Percentiles rank a stretch among this genome's conserved stretches.
Evolutionary conservation across 2,888 invertebrate genomes (phyloP).

Genomic region (Blastobasis lacticolella): DNA sequence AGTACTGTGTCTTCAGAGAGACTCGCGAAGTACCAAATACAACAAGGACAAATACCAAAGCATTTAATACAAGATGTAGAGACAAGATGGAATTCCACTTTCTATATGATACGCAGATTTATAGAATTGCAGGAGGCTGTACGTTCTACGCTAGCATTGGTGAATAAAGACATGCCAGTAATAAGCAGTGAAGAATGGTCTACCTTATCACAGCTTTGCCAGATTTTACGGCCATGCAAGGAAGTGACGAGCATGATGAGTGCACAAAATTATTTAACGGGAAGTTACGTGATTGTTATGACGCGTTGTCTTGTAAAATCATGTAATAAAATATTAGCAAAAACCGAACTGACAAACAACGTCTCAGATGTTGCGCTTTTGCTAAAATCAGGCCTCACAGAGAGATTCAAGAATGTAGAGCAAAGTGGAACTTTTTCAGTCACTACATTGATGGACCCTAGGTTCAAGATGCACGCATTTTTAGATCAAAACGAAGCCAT

Average conservation of each 20-base stretch:
- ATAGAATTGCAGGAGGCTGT: slow-evolving; percentile 8
- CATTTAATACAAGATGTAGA: slow-evolving; percentile 13
- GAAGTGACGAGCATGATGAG: slow-evolving; percentile 16
- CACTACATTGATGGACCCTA: slow-evolving; percentile 1
- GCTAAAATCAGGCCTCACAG: slow-evolving; percentile 1
- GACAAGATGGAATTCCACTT: slow-evolving; percentile 16
- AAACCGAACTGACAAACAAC: background rate
- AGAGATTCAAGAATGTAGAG: background rate
- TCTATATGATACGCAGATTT: slow-evolving; percentile 10
- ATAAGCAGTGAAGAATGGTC: slow-evolving; percentile 11
- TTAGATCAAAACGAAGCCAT: background rate
- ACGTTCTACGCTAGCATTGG: slow-evolving; percentile 4
- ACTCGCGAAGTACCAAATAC: slow-evolving; percentile 11
- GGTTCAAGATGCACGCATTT: slow-evolving; percentile 1
- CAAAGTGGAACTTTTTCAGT: background rate
- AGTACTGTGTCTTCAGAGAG: slow-evolving; percentile 8
- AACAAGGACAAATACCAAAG: slow-evolving; percentile 6
- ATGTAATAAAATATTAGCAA: background rate
- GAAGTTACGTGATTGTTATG: slow-evolving; percentile 18
- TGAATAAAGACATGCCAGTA: slow-evolving; percentile 5
- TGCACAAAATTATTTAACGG: slow-evolving; percentile 19
- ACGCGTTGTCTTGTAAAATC: slow-evolving; percentile 14
- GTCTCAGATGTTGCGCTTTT: slow-evolving; percentile 5
- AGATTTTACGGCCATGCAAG: slow-evolving; percentile 17
- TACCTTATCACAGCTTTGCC: slow-evolving; percentile 1